These are phyloP conservation scores for Solea solea DNA, from an alignment of 2,113 vertebrate species.

Conservation along the genomic window DNA sequence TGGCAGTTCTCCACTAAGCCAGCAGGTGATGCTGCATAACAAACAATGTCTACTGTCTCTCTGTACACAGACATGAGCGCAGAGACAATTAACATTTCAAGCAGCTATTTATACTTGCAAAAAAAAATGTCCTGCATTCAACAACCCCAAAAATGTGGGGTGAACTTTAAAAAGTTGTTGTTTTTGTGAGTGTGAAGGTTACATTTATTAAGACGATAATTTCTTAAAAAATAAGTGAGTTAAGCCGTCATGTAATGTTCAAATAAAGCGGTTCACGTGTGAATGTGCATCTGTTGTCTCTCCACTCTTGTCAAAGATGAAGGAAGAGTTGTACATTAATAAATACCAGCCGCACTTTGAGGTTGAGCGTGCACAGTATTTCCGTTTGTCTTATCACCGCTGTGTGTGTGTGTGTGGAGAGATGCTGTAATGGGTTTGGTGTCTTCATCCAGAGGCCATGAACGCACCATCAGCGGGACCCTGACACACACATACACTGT, in stretches of 20 bases:
- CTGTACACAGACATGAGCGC: background rate
- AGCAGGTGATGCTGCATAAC: conserved; percentile 75
- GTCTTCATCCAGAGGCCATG: conserved; percentile 13
- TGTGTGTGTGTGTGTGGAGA: conserved; percentile 19
- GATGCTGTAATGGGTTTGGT: conserved; percentile 32
- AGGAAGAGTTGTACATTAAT: background rate
- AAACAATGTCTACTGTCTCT: conserved; percentile 49
- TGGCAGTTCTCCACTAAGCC: conserved; percentile 76
- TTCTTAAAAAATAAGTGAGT: background rate
- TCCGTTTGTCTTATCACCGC: conserved; percentile 28
- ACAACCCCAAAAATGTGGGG: background rate
- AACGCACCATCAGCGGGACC: conserved; percentile 14
- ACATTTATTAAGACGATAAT: background rate
- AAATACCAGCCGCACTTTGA: no score
- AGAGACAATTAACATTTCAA: background rate
- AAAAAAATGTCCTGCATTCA: background rate
- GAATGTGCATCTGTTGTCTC: background rate
- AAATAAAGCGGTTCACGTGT: background rate
- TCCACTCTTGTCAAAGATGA: background rate
- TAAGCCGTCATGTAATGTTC: background rate
- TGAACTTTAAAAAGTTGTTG: background rate
- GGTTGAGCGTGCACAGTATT: conserved; percentile 12
- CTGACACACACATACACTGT: conserved; percentile 19
- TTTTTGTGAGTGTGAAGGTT: background rate
- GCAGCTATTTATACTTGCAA: background rate